Base-by-base conservation (phyloP, 92 coral and sea anemone genomes). In the Umimayanthus kanabou region DNA sequence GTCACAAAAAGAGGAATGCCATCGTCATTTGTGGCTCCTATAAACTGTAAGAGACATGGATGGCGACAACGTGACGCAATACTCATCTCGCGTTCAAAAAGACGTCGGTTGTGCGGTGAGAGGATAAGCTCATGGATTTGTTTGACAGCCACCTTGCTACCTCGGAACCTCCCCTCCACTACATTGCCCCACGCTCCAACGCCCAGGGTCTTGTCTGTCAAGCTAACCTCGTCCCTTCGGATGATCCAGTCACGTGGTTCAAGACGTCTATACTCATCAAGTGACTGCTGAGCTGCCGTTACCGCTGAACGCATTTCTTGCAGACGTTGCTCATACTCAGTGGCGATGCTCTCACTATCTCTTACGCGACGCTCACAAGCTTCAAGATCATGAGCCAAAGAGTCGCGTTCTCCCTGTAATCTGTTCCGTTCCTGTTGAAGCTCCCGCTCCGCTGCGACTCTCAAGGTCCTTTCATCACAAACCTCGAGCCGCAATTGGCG, bases 191-290 rank as follows among this genome's bases (percentile, higher is more conserved):
- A 97, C 29, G 96, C 99, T 37, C 99, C 99, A 18, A 87, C 93
- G 13, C 99, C 99, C 1, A 97, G 91, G 14, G 89, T 79, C 73
- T 66, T 90, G 85, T 93, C 98, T 22, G 92, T 87, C 73, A 92
- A 58, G 23, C 87, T 82, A 33, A 97, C 98, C 76, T 97, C 99
- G 53, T 97, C 99, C 33, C 99, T 91, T 45, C 94, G 87, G 50
- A 97, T 90, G 23, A 94, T 92, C 99, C 99, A 97, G 85, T 96
- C 98, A 82, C 99, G 99, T 69, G 98, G 99, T 80, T 96, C 98
- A n/a, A 96, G 90, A 2, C 98, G 93, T 39, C 95, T 91, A 73
- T 92, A 91, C 73, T 96, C 99, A 80, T 96, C 95, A 58, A 93
- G 87, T 50, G 94, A 81, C 50, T 91, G 93, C 58, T 96, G 96